phyloP scores from a whole-genome alignment of 1,140 invertebrate species.

The Varroa destructor region DNA sequence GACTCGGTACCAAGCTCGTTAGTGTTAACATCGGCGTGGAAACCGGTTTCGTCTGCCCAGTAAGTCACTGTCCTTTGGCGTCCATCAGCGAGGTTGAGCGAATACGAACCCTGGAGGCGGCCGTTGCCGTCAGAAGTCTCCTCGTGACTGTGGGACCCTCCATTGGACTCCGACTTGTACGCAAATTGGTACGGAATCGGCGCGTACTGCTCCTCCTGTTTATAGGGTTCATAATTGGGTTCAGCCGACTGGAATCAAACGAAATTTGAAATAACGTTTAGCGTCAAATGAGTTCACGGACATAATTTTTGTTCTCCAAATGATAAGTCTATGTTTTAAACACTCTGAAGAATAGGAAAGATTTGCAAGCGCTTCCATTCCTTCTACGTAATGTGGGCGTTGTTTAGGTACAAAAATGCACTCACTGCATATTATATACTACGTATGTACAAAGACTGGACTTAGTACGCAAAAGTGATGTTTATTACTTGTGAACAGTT shows the following conservation, averaged over 20 bases:
- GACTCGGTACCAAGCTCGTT: slow-evolving; percentile 34
- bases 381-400: no score
- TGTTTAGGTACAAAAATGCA: no score
- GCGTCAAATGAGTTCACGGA: no score
- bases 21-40: slow-evolving; percentile 33
- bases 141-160: slow-evolving; percentile 30
- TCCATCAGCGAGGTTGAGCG: slow-evolving; percentile 33
- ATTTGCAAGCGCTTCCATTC: no score
- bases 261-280: no score
- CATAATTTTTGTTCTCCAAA: no score
- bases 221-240: background rate
- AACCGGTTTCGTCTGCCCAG: slow-evolving; percentile 33
- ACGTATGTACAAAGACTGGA: no score
- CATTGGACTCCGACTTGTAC: slow-evolving; percentile 8
- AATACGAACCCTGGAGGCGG: slow-evolving; percentile 34
- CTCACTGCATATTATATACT: no score
- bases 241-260: background rate
- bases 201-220: slow-evolving; percentile 4
- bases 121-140: slow-evolving; percentile 33
- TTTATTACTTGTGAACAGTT: no score
- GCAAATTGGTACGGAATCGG: slow-evolving; percentile 22
- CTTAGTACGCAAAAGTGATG: no score
- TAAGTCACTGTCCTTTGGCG: slow-evolving; percentile 33
- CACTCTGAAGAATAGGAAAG: no score
- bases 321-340: no score